These are phyloP conservation scores for Agriopis aurantiaria DNA, from an alignment of 2,888 invertebrate genomes.

Conservation along the genomic window DNA sequence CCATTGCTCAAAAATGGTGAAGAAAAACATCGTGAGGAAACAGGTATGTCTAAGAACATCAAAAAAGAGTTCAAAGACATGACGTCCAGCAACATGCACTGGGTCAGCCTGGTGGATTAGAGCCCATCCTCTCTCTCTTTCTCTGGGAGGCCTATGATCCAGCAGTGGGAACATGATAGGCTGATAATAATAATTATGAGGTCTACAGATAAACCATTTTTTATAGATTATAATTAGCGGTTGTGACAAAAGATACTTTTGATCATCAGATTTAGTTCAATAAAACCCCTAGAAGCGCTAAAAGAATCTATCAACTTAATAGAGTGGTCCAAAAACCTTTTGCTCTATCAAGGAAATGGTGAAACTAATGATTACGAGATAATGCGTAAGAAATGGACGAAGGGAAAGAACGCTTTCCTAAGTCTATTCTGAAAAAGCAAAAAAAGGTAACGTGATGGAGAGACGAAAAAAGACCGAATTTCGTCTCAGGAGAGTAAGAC, in stretches of 20 bases:
- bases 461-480: slow-evolving; percentile 83
- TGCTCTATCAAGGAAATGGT: slow-evolving; percentile 73
- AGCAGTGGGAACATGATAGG: too few relatives aligned
- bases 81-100: too few relatives aligned
- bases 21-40: too few relatives aligned
- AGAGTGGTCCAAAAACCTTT: slow-evolving; percentile 74
- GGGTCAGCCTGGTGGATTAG: too few relatives aligned
- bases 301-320: slow-evolving; percentile 66
- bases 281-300: slow-evolving; percentile 45
- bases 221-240: too few relatives aligned
- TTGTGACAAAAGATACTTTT: not conserved
- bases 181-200: too few relatives aligned
- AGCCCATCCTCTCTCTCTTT: too few relatives aligned
- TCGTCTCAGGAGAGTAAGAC: slow-evolving; percentile 85
- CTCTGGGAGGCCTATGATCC: too few relatives aligned
- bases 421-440: slow-evolving; percentile 82
- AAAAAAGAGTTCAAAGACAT: too few relatives aligned
- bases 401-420: slow-evolving; percentile 77
- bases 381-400: slow-evolving; percentile 82
- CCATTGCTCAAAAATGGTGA: too few relatives aligned
- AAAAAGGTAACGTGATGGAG: slow-evolving; percentile 81
- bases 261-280: slow-evolving; percentile 2
- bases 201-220: too few relatives aligned
- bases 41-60: too few relatives aligned
- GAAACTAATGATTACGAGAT: slow-evolving; percentile 83